phyloP scores from a whole-genome alignment of 2,888 invertebrate genomes.

The Sminthurides aquaticus region DNA sequence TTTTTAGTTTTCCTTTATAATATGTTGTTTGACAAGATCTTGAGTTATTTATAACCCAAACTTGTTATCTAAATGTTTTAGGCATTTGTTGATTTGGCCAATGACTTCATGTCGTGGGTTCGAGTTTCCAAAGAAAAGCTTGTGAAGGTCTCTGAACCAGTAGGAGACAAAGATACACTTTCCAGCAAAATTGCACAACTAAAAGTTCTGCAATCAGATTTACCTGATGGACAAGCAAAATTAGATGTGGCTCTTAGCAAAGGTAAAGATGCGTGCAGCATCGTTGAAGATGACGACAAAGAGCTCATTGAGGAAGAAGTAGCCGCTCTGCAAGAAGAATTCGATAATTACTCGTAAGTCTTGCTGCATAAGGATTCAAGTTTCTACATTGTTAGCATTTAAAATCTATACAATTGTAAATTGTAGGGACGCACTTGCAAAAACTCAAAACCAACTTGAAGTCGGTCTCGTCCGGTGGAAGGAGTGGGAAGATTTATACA shows the following conservation, averaged over 20 bases:
- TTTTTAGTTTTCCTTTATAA: too few relatives aligned
- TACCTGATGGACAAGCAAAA: slow-evolving; percentile 74
- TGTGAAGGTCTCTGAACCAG: slow-evolving; percentile 85
- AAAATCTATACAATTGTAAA: background rate
- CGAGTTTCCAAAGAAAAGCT: slow-evolving; percentile 81
- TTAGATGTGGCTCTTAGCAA: slow-evolving; percentile 72
- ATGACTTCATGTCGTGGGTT: slow-evolving; percentile 88
- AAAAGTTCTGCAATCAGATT: slow-evolving; percentile 73
- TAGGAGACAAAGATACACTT: slow-evolving; percentile 80
- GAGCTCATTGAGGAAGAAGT: slow-evolving; percentile 89
- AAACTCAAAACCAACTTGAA: slow-evolving; percentile 72
- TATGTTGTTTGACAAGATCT: too few relatives aligned
- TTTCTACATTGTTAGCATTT: background rate
- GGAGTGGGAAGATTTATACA: slow-evolving; percentile 85
- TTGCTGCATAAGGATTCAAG: background rate
- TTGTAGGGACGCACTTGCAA: slow-evolving; percentile 64
- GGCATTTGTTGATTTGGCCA: slow-evolving; percentile 82
- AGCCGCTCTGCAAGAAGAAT: slow-evolving; percentile 81
- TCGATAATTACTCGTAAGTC: slow-evolving; percentile 70
- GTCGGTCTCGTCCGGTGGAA: slow-evolving; percentile 88
- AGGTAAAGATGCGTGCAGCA: slow-evolving; percentile 76
- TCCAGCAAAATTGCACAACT: slow-evolving; percentile 78
- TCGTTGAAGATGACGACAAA: slow-evolving; percentile 75
- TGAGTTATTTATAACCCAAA: too few relatives aligned
- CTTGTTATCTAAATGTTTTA: slow-evolving; percentile 48